phyloP scores from a whole-genome alignment of 2,113 vertebrate genomes.

The Deroptyus accipitrinus region DNA sequence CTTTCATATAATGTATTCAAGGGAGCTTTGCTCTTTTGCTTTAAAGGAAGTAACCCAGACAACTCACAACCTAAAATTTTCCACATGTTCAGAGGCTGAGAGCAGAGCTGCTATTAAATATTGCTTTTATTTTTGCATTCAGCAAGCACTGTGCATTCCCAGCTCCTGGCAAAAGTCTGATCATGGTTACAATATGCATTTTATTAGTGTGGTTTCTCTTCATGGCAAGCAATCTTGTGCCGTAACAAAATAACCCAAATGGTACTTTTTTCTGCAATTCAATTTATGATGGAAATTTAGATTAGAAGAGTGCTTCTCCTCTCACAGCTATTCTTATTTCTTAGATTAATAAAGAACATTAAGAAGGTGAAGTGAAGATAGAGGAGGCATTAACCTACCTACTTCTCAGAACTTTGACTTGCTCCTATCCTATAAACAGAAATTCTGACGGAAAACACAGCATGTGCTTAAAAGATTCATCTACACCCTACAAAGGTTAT shows the following conservation, averaged over 20 bases:
- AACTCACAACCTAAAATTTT: constrained; percentile 56
- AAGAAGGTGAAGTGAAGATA: background rate
- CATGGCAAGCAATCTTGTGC: background rate
- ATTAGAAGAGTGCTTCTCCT: background rate
- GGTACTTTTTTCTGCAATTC: background rate
- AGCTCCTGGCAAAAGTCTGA: background rate
- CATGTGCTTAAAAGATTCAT: background rate
- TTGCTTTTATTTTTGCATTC: constrained; percentile 54
- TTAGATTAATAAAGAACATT: background rate
- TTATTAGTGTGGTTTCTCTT: constrained; percentile 44
- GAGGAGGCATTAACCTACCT: background rate
- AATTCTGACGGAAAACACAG: background rate
- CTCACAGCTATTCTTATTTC: background rate
- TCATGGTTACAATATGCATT: constrained; percentile 18
- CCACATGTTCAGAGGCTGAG: constrained; percentile 13
- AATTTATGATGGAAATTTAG: background rate
- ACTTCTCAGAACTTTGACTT: background rate
- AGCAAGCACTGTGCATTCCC: constrained; percentile 36
- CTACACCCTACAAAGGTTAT: background rate
- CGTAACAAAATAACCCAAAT: background rate
- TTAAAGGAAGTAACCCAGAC: constrained; percentile 56
- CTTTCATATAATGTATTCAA: background rate
- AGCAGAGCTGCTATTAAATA: constrained; percentile 48
- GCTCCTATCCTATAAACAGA: background rate
- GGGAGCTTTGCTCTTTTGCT: constrained; percentile 3